Base-by-base conservation (phyloP, 2,888 invertebrate species). In the Rhagonycha fulva region DNA sequence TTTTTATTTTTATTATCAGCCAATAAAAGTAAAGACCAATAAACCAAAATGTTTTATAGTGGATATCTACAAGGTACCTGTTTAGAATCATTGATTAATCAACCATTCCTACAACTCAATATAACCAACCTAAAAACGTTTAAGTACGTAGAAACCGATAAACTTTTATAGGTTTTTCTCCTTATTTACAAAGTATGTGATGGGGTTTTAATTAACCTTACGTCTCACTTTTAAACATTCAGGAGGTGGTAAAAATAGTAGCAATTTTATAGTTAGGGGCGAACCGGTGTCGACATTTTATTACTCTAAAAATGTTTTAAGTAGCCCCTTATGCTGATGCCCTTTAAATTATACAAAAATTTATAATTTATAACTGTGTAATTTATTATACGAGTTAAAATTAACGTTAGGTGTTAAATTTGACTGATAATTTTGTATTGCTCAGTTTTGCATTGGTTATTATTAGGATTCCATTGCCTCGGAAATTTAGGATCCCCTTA, bases 31-130 rank as follows among this genome's bases (percentile, higher is more conserved):
- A 66, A 66, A 66, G 63, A 66, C n/a, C 63, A 66, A 66, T 73
- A 70, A 73, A 73, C 68, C 61, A 73, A 73, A 28, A 32, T 61
- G 73, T 76, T 76, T 76, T 76, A 75, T 75, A 76, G 73, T 71
- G 60, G 63, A 66, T 66, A 26, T 62, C 70, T 60, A 76, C 67
- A 67, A 70, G 73, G 70, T 67, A 76, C 76, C 73, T 76, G 76
- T 61, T 66, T 67, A 32, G 76, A 76, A 76, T 76, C 73, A 67
- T 67, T 68, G 73, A 76, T 76, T 72, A 73, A 76, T 62, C 72
- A 67, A 32, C 72, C 47, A 23, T 14, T 66, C 30, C 19, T 30
- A 66, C 24, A 72, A 72, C 70, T 26, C 68, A 32, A 68, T 66
- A 66, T 66, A 68, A 68, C 68, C 19, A 68, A 30, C 32, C 68